Base-by-base conservation (phyloP, 2,888 invertebrate genomes). In the Micoletzkya japonica region DNA sequence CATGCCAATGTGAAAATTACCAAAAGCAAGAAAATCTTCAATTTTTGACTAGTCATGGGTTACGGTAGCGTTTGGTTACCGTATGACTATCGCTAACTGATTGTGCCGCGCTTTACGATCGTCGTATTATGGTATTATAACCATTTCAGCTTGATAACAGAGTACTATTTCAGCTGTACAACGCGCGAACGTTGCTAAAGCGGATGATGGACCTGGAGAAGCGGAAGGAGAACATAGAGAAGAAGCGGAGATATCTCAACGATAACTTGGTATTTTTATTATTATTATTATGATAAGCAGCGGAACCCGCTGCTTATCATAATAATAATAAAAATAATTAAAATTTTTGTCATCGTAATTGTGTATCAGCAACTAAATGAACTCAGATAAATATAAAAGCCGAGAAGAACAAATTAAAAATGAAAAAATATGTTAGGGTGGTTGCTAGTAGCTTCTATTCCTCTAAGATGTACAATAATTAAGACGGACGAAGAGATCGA, bases 131-230 rank as follows among this genome's bases (percentile, higher is more conserved):
- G n/a, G n/a, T n/a, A n/a, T n/a, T n/a, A n/a, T n/a, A n/a, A n/a
- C n/a, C n/a, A n/a, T n/a, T n/a, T n/a, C n/a, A n/a, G n/a, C n/a
- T n/a, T n/a, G n/a, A n/a, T n/a, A n/a, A n/a, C n/a, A n/a, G n/a
- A n/a, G n/a, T n/a, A n/a, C n/a, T n/a, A n/a, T 50, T 37, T 10
- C 20, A 66, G 54, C 36, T 66, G 26, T 54, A 66, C 28, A 66
- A 20, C 1, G 54, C 64, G 1, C 24, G 54, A 2, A 66, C 64
- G 10, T 32, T 66, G n/a, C 64, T 66, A 20, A 36, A 37, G 20
- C 34, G 64, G 28, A 66, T 66, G 36, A 28, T 66, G 1, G 64
- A 66, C n/a, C 24, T 52, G 28, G 64, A 66, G 20, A 28, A 36
- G 2, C 32, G 64, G 28, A 28, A 54, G 17, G 20, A 36, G 7